phyloP scores from a whole-genome alignment of 2,797 vertebrate genomes.

The Nothura maculosa region DNA sequence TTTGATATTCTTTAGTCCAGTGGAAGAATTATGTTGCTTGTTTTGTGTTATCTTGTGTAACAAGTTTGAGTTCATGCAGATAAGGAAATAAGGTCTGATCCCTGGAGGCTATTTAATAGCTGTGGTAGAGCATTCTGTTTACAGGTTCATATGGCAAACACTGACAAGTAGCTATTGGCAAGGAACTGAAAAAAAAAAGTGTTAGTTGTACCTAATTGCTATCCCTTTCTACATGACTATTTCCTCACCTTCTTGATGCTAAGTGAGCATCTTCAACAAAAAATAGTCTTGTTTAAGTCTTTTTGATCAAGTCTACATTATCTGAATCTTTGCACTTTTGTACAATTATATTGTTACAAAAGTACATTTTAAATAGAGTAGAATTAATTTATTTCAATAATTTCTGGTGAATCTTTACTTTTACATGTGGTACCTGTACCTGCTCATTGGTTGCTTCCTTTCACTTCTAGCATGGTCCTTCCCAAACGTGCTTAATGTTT shows the following conservation, averaged over 20 bases:
- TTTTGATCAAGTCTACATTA: neutral
- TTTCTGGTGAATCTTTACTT: neutral
- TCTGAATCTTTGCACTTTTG: neutral
- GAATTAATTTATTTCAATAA: neutral
- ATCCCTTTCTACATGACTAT: accelerated
- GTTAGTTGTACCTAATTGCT: neutral
- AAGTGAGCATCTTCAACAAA: neutral
- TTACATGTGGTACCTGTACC: accelerated
- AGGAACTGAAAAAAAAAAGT: neutral
- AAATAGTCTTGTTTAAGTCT: neutral
- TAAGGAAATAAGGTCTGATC: neutral
- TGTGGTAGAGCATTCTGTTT: neutral
- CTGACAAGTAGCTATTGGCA: neutral
- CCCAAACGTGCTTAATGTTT: neutral
- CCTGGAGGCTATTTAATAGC: neutral
- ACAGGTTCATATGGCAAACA: neutral
- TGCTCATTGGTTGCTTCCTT: neutral
- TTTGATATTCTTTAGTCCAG: neutral
- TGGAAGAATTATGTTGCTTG: neutral
- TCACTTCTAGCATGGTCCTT: neutral
- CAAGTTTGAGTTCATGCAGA: neutral
- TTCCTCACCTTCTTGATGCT: neutral
- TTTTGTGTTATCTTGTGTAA: neutral
- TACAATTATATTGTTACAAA: neutral
- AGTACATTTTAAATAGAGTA: neutral